Conservation (phyloP, 2,113 vertebrate species). For the Cairina moschata region DNA sequence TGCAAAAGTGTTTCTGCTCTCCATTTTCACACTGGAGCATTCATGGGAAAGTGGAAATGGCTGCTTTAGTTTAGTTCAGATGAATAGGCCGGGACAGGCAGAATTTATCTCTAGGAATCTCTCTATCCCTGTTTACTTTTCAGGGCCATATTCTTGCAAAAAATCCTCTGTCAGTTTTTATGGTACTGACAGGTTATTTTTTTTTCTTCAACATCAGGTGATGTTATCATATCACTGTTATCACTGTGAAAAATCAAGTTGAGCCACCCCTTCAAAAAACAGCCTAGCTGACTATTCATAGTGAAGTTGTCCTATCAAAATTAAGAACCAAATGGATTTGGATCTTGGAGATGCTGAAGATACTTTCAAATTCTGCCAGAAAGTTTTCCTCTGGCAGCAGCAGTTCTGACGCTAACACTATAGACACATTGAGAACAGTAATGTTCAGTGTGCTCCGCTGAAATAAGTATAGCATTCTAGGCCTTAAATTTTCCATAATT, state of each 20-base stretch:
- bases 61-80: not conserved
- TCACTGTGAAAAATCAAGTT: not conserved
- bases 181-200: not conserved
- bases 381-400: not conserved
- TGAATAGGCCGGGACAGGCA: not conserved
- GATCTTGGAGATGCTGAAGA: not conserved
- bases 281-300: not conserved
- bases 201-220: not conserved
- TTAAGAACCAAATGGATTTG: not conserved
- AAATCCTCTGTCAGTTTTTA: not conserved
- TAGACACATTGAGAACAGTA: not conserved
- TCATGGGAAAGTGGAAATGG: not conserved
- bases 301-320: not conserved
- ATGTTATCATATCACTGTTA: not conserved
- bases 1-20: not conserved
- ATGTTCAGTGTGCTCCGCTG: not conserved
- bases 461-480: not conserved
- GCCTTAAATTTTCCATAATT: conserved; percentile 22
- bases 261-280: not conserved
- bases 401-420: not conserved
- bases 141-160: not conserved
- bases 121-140: not conserved
- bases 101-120: not conserved
- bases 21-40: not conserved
- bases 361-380: not conserved